Evolutionary conservation across 2,888 invertebrate genomes (phyloP).

Genomic region (Nomada hirtipes): DNA sequence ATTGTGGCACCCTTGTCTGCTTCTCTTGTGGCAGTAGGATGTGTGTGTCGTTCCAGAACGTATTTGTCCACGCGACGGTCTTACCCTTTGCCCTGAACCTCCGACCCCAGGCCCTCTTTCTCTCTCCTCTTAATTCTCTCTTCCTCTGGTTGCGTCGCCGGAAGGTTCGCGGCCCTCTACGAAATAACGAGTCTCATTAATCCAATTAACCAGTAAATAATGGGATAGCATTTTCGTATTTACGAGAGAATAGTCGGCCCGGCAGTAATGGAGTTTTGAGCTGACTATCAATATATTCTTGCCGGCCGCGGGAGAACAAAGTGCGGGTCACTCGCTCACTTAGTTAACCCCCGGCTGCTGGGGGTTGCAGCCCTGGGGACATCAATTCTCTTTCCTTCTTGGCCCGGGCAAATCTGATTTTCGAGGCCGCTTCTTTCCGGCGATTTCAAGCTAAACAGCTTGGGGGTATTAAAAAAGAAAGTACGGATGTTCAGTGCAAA

Average conservation of each 20-base stretch:
- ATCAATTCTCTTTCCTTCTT: conserved; percentile 74
- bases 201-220: conserved; percentile 85
- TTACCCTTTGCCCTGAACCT: conserved; percentile 70
- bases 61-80: conserved; percentile 73
- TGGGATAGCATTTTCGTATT: conserved; percentile 84
- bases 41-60: conserved; percentile 61
- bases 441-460: background rate
- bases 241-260: conserved; percentile 82
- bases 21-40: background rate
- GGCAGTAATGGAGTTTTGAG: conserved; percentile 84
- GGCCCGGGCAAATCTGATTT: conserved; percentile 66
- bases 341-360: conserved; percentile 76
- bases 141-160: conserved; percentile 57
- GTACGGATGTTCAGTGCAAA: background rate
- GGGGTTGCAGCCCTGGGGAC: conserved; percentile 69
- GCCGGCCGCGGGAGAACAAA: conserved; percentile 77
- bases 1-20: background rate
- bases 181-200: conserved; percentile 84
- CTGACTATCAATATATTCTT: conserved; percentile 84
- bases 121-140: conserved; percentile 62
- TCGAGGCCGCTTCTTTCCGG: conserved; percentile 40
- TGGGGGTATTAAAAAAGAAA: background rate
- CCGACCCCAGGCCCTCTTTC: conserved; percentile 56
- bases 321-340: conserved; percentile 83
- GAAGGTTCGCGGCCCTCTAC: conserved; percentile 73